Base-by-base conservation (phyloP, 2,797 vertebrate species). In the Danionella dracula region DNA sequence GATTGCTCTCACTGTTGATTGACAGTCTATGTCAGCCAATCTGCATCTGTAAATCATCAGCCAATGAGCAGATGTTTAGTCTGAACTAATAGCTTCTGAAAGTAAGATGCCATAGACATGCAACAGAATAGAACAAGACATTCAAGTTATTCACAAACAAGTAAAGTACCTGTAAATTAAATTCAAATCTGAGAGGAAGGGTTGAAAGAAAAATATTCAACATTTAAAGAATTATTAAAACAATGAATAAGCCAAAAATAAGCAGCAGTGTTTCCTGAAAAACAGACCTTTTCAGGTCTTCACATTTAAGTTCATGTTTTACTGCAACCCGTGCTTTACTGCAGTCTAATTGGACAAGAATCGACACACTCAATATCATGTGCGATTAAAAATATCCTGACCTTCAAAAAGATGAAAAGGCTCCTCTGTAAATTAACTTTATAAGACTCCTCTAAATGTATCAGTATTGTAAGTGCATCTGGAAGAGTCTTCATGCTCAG, bases 1-100 rank as follows among this genome's bases (percentile, higher is more conserved):
- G 34, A 40, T 38, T 63, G 46, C 21, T 35, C 32, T 48, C 13
- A 10, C 38, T 55, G 70, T 53, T 51, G 68, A 58, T 15, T 49
- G 54, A 71, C 46, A 53, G 54, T 37, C 29, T 45, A 13, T 65
- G 49, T 55, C 58, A 21, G 20, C 57, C 70, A 62, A 67, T 67
- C 64, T 49, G 57, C 58, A 2, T 63, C 45, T 38, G 16, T 27
- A 27, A 27, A 27, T 27, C 23, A 27, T n/a, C n/a, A n/a, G n/a
- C 15, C 41, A 42, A 31, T 6, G 21, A 40, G 29, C 57, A 54
- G 46, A 44, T 29, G 8, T 38, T 54, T 17, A 42, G 41, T 32
- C n/a, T 40, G 34, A 29, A 48, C 58, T 41, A 50, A 65, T 19
- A 23, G 40, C 13, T 54, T 50, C 48, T 19, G 37, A 15, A 46